Evolutionary conservation across 2,113 vertebrate species (phyloP).

Genomic region (Monopterus albus): DNA sequence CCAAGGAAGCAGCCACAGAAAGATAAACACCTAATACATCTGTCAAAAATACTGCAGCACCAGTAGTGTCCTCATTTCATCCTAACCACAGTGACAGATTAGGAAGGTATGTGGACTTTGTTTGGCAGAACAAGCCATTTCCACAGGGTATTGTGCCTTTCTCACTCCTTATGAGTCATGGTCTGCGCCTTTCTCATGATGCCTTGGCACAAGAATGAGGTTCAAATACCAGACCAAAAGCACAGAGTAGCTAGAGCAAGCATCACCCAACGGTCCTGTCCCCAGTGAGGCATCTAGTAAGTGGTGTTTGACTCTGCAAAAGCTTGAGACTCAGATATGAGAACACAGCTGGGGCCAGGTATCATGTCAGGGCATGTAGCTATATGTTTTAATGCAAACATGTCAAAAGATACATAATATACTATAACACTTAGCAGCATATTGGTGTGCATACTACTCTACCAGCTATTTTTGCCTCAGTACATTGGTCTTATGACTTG

Average conservation of each 20-base stretch:
- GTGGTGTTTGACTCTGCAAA: not conserved
- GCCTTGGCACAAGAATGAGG: conserved; percentile 37
- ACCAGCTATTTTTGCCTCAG: not conserved
- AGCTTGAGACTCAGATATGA: not conserved
- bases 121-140: conserved; percentile 46
- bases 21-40: not conserved
- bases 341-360: not conserved
- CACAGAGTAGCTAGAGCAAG: not conserved
- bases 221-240: conserved; percentile 56
- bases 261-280: conserved; percentile 9
- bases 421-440: no score
- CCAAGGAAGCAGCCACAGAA: not conserved
- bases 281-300: not conserved
- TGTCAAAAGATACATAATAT: not conserved
- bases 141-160: conserved; percentile 57
- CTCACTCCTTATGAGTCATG: conserved; percentile 66
- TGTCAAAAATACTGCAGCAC: conserved; percentile 1
- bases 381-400: not conserved
- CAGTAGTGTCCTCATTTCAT: conserved; percentile 12
- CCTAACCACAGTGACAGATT: conserved; percentile 43
- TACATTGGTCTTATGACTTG: no score
- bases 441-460: no score
- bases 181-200: conserved; percentile 62
- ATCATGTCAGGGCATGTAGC: not conserved
- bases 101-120: conserved; percentile 54